Evolutionary conservation across 1,140 invertebrate genomes (phyloP).

Genomic region (Tetramorium parvispinum): DNA sequence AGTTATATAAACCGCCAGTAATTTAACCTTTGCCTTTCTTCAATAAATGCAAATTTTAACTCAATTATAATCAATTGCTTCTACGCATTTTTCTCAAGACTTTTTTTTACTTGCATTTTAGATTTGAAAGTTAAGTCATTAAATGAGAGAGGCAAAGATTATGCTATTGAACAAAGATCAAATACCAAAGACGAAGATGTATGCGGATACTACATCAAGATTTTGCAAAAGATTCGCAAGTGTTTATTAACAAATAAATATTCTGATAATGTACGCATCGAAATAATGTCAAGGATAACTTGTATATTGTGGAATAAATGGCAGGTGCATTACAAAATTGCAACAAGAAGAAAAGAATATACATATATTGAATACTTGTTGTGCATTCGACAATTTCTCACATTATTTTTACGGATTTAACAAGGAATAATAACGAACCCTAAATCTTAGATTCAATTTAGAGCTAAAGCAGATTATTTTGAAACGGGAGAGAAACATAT

Average conservation of each 20-base stretch:
- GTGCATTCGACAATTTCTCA: conserved; percentile 16
- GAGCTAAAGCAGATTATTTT: background rate
- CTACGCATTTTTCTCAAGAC: background rate
- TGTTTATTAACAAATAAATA: conserved; percentile 71
- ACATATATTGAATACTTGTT: background rate
- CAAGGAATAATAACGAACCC: background rate
- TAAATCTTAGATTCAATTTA: background rate
- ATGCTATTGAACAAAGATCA: conserved; percentile 29
- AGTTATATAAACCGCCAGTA: background rate
- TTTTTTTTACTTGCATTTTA: background rate
- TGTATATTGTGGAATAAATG: conserved; percentile 76
- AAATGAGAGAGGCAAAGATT: background rate
- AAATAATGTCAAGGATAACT: conserved; percentile 84
- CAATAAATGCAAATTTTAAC: background rate
- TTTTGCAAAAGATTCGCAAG: conserved; percentile 77
- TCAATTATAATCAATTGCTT: conserved; percentile 9
- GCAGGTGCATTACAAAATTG: conserved; percentile 75
- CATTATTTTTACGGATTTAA: background rate
- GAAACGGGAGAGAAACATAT: background rate
- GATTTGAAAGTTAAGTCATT: background rate
- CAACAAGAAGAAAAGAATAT: conserved; percentile 11
- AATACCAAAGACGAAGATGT: conserved; percentile 29
- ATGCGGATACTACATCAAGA: conserved; percentile 2
- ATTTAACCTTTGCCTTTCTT: background rate
- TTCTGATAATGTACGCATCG: conserved; percentile 77